Base-by-base conservation (phyloP, 2,797 vertebrate genomes). In the Enteromius fasciolatus region DNA sequence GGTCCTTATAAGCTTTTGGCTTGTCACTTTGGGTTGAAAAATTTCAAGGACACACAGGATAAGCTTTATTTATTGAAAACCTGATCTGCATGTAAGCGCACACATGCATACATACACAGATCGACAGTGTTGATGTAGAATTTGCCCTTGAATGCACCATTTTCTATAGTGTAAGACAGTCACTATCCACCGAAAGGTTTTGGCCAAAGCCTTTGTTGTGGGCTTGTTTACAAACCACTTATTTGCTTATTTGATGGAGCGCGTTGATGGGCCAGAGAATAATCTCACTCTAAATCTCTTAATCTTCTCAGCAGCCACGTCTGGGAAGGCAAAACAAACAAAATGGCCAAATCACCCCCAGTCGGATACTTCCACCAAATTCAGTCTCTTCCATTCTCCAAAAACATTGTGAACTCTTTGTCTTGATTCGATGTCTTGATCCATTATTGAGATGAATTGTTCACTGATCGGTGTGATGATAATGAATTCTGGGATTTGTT, bases 311-410 rank as follows among this genome's bases (percentile, higher is more conserved):
- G 86, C 68, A 84, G 87, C 90, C 91, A 92, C 86, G 90, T 93
- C 93, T 94, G 91, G 63, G 90, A 92, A 91, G 91, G 89, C 90
- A 93, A 91, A 93, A 93, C 90, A 93, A 92, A 93, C 91, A 93
- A 92, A 93, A 91, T 77, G 54, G 86, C 84, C 88, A 80, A 81
- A 82, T 44, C 23, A 78, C 79, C 68, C 75, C 72, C 73, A 31
- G 50, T 73, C 63, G 67, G 52, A 57, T 9, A 41, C 48, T 82
- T 36, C 70, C 8, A n/a, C 39, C 69, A 64, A 28, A 54, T 28
- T 57, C 28, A n/a, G 72, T 33, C 67, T 70, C 48, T 10, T 33
- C 18, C 28, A 46, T 73, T 81, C 15, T n/a, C 10, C 5, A 75
- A 23, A 28, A 66, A 39, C 59, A 41, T 12, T n/a, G 20, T 44